Evolutionary conservation across 2,888 invertebrate genomes (phyloP), one percentile per base, ranked within the genome.

Genomic region (Caenorhabditis angaria): DNA sequence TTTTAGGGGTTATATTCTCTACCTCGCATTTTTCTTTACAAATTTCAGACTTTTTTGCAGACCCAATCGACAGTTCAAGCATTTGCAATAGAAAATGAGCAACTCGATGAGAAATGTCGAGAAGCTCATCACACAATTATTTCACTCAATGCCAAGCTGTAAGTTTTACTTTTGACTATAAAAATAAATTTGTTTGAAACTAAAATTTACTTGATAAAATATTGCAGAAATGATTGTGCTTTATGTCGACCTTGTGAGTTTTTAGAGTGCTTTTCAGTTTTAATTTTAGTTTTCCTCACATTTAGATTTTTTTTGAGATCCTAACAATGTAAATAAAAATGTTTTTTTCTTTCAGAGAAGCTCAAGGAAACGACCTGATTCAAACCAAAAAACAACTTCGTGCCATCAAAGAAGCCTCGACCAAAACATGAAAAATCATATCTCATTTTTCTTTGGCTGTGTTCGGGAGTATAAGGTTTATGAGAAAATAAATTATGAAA

Each of bases 231-330:
- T 62, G 68, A 72, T 28, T 72, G 72, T 50, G 65, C 67, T 58
- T 61, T 72, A 53, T 72, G 72, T 64, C 63, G 65, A 64, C 68
- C 72, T 28, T 66, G 71, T 72, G 47, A 72, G 72, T 72, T 65
- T 1, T 6, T 22, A 28, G 8, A 29, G 25, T 18, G 5, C 2
- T 12, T 10, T 6, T 14, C 6, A 24, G 27, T 35, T 20, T 61
- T 18, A 3, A 32, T 24, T n/a, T 51, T 57, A 18, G 41, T 54
- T 65, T 41, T 51, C 6, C 48, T 4, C 28, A 22, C 27, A n/a
- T 24, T 20, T n/a, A 14, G 6, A 2, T 41, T 53, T 32, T 50
- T 20, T 28, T 8, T 48, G 1, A 56, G n/a, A n/a, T n/a, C n/a
- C 32, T 32, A 5, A 32, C 5, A 32, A 32, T 8, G 24, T 20